Conservation (phyloP, 2,888 invertebrate species). For the Axea sp. region DNA sequence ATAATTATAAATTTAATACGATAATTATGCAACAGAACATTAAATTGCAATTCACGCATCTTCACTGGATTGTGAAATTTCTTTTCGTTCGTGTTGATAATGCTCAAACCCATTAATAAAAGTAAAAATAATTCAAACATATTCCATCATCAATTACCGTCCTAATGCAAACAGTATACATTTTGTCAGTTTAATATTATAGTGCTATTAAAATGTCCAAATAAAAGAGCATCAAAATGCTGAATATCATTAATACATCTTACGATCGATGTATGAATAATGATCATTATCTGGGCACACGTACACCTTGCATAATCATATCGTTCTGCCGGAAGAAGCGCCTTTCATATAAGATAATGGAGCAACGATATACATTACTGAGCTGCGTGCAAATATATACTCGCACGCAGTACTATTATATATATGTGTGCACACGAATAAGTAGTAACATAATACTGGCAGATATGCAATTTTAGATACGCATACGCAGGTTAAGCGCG, state of each 20-base stretch:
- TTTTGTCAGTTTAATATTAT: slow-evolving; percentile 27
- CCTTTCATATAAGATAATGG: slow-evolving; percentile 48
- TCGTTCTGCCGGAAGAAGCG: slow-evolving; percentile 56
- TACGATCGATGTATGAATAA: slow-evolving; percentile 60
- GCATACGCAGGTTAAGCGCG: slow-evolving; percentile 61
- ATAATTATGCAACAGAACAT: too few relatives aligned
- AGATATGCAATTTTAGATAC: slow-evolving; percentile 61
- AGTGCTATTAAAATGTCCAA: slow-evolving; percentile 46
- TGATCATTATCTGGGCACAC: slow-evolving; percentile 50
- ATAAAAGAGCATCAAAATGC: slow-evolving; percentile 19
- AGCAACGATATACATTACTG: slow-evolving; percentile 19
- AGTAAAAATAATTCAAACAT: slow-evolving; percentile 41
- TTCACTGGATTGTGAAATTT: slow-evolving; percentile 15
- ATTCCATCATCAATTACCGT: slow-evolving; percentile 38
- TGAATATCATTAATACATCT: slow-evolving; percentile 45
- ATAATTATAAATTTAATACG: too few relatives aligned
- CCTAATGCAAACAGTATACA: slow-evolving; percentile 44
- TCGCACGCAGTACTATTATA: slow-evolving; percentile 1
- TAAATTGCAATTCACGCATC: too few relatives aligned
- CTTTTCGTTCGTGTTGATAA: slow-evolving; percentile 18
- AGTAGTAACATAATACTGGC: slow-evolving; percentile 42
- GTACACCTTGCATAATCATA: slow-evolving; percentile 54
- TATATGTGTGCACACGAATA: slow-evolving; percentile 21
- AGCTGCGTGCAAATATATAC: slow-evolving; percentile 25
- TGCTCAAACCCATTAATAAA: slow-evolving; percentile 24